Base-by-base conservation (phyloP, 2,888 invertebrate genomes). In the Lycocerus yunnanus region DNA sequence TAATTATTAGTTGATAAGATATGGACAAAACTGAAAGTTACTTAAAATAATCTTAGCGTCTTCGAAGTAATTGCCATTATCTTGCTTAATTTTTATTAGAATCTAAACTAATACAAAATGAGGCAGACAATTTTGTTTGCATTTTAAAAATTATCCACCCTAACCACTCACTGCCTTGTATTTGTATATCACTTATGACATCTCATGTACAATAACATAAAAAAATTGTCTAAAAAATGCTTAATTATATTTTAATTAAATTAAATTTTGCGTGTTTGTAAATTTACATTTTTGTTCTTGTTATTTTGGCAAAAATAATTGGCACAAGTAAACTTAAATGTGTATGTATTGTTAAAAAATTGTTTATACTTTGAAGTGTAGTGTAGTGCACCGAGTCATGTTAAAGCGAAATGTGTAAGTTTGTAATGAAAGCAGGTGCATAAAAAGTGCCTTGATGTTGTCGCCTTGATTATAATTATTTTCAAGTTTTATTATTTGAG, bases 401-500 rank as follows among this genome's bases (percentile, higher is more conserved):
- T 70, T 63, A 27, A 16, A 66, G 15, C 15, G 20, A 70, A 63
- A 20, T 18, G 4, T 18, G n/a, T 13, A 60, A 63, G 14, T 63
- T 63, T 63, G 20, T 63, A 69, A 21, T 69, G 65, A 69, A 74
- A 77, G 69, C 72, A 72, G 76, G 76, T 77, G 76, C 76, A 77
- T 74, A 77, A 66, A 72, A 74, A 77, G 76, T 77, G 76, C 76
- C 76, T 77, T 77, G 74, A 69, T 63, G 58, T 69, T 21, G 74
- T 72, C 69, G 71, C 72, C 69, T 70, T 66, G 66, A 58, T 66
- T 72, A 69, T 14, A 43, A 70, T 71, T 69, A 15, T 69, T 76
- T 68, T 66, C 8, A 63, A 63, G 69, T 75, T 69, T 73, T 72
- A 69, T 74, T 72, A 18, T 63, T 18, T 16, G 11, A 13, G 3